Evolutionary conservation across 2,888 invertebrate species (phyloP).

Genomic region (Philhelius pedissequus): DNA sequence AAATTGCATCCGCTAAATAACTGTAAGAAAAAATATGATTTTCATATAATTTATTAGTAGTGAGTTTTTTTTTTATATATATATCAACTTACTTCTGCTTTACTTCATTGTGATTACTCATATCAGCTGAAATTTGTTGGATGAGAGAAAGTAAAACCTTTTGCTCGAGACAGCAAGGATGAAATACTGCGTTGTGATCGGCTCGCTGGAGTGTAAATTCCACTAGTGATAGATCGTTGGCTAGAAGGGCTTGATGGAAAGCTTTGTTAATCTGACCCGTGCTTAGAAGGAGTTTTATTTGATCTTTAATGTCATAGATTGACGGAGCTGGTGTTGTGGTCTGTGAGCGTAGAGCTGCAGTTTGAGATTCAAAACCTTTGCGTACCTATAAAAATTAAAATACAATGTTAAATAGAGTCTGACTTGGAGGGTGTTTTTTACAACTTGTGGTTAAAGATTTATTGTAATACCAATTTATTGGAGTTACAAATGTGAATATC

Average conservation of each 20-base stretch:
- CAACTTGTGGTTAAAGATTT: too few relatives aligned
- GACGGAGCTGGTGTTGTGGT: constrained; percentile 87
- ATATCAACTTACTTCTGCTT: constrained; percentile 84
- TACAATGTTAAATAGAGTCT: neutral
- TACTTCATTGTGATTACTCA: constrained; percentile 89
- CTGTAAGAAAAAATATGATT: constrained; percentile 79
- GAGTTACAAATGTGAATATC: too few relatives aligned
- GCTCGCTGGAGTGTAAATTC: constrained; percentile 92
- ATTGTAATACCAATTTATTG: too few relatives aligned
- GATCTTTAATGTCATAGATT: constrained; percentile 82
- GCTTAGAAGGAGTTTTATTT: constrained; percentile 84
- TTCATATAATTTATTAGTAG: too few relatives aligned
- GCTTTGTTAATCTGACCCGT: constrained; percentile 91
- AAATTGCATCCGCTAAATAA: constrained; percentile 92
- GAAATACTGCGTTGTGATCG: constrained; percentile 89
- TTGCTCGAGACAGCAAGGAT: constrained; percentile 87
- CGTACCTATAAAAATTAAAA: constrained; percentile 72
- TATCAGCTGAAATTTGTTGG: constrained; percentile 95
- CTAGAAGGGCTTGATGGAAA: constrained; percentile 93
- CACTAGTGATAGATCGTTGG: constrained; percentile 92
- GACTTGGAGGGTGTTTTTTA: neutral
- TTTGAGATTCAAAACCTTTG: constrained; percentile 82
- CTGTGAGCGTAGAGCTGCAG: constrained; percentile 84
- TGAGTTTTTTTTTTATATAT: too few relatives aligned
- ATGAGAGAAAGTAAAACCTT: constrained; percentile 94